phyloP scores from a whole-genome alignment of 92 coral and sea anemone genomes.

The Epizoanthus illoricatus region DNA sequence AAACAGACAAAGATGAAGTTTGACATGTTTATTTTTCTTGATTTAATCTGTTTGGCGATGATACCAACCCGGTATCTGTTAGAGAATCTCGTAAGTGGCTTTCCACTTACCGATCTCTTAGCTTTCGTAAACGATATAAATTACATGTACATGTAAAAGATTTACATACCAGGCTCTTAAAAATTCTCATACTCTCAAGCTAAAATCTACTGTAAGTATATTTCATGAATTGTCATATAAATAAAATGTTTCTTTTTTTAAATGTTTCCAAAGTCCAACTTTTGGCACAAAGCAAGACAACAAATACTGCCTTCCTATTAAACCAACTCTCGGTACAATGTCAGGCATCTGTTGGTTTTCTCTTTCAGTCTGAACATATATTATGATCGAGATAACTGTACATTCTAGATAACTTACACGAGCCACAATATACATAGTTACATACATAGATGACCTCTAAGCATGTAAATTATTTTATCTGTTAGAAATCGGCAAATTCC shows the following conservation, averaged over 20 bases:
- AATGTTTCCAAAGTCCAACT: conserved; percentile 43
- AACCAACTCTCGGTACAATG: conserved; percentile 16
- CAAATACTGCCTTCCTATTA: conserved; percentile 17
- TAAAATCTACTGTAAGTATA: conserved; percentile 83
- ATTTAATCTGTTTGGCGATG: conserved; percentile 8
- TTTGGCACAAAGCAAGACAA: conserved; percentile 36
- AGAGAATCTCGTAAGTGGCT: conserved; percentile 14
- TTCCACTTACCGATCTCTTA: conserved; percentile 4
- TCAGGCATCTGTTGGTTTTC: conserved; percentile 9
- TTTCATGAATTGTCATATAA: conserved; percentile 84
- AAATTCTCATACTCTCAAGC: conserved; percentile 78
- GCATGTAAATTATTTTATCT: conserved; percentile 30
- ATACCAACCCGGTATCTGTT: background rate
- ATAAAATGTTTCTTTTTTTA: conserved; percentile 72
- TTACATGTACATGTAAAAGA: conserved; percentile 91
- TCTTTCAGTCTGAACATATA: conserved; percentile 37
- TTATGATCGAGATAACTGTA: conserved; percentile 43
- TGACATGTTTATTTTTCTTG: conserved; percentile 22
- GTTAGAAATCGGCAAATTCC: conserved; percentile 99
- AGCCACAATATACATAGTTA: conserved; percentile 40
- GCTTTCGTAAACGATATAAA: conserved; percentile 79
- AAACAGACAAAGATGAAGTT: conserved; percentile 21
- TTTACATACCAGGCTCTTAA: conserved; percentile 84
- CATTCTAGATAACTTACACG: conserved; percentile 42
- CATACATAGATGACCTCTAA: conserved; percentile 43